A percentile compares a stretch with the other conserved stretches of the same genome.
Conservation (phyloP, 2,888 invertebrate species). For the Chirona hameri region DNA sequence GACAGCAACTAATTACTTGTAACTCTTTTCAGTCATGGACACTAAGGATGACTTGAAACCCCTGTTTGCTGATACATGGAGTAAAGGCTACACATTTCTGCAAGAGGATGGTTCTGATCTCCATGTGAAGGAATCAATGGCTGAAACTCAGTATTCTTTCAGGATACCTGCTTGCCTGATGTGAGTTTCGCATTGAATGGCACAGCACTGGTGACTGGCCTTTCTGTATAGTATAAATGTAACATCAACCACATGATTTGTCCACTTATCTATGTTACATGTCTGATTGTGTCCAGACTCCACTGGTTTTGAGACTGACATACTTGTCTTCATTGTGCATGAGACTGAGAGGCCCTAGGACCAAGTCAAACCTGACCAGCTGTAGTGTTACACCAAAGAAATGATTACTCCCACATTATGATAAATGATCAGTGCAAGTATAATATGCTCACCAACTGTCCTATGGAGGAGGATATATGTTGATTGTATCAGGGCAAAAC, state of each 20-base stretch:
- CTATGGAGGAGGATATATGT: too few species aligned
- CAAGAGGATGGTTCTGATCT: not conserved
- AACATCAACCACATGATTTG: too few species aligned
- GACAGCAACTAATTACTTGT: not conserved
- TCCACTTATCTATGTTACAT: too few species aligned
- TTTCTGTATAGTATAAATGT: too few species aligned
- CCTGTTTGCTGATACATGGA: not conserved
- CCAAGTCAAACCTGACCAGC: too few species aligned
- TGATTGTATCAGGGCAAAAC: too few species aligned
- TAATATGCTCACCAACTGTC: too few species aligned
- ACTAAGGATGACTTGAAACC: not conserved
- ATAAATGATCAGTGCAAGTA: too few species aligned
- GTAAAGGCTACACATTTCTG: not conserved
- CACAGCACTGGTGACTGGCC: too few species aligned
- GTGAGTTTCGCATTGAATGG: conserved; percentile 56
- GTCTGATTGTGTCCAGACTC: too few species aligned
- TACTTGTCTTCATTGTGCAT: not conserved
- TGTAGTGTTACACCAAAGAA: too few species aligned
- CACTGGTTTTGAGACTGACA: not conserved
- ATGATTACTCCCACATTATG: too few species aligned
- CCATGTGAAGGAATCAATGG: conserved; percentile 67
- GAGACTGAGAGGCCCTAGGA: not conserved
- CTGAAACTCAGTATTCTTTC: conserved; percentile 81
- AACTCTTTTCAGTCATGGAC: not conserved
- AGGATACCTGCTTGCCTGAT: conserved; percentile 80